Evolutionary conservation across 2,888 invertebrate species (phyloP).

Genomic region (Tryphoninae sp.): DNA sequence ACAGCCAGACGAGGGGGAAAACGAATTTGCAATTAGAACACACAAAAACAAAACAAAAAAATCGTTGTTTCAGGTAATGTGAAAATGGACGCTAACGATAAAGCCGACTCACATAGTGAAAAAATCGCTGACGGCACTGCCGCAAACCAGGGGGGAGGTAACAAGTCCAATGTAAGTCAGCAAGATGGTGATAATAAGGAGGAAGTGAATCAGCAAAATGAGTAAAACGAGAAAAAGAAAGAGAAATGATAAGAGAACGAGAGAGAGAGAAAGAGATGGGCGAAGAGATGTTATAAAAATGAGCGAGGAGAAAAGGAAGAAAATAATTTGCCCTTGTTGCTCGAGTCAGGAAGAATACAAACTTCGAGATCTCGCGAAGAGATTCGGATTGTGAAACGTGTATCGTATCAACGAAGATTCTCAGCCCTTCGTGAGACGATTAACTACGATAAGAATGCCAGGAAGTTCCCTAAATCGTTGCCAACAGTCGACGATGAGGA

Average conservation of each 20-base stretch:
- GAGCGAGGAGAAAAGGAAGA: conserved; percentile 14
- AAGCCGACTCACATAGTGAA: conserved; percentile 78
- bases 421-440: too few species aligned
- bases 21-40: conserved; percentile 67
- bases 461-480: too few species aligned
- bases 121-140: conserved; percentile 76
- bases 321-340: conserved; percentile 48
- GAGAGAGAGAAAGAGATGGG: conserved; percentile 32
- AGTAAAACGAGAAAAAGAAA: conserved; percentile 68
- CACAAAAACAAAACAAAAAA: conserved; percentile 8
- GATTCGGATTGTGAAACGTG: not conserved
- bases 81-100: conserved; percentile 79
- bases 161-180: conserved; percentile 77
- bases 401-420: too few species aligned
- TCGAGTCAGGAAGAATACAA: conserved; percentile 23
- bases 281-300: too few species aligned
- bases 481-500: too few species aligned
- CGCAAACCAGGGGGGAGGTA: conserved; percentile 74
- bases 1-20: conserved; percentile 43
- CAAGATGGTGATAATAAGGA: conserved; percentile 79
- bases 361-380: not conserved
- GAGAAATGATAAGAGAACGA: conserved; percentile 23
- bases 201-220: conserved; percentile 80
- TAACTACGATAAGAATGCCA: too few species aligned
- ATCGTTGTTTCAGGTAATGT: conserved; percentile 76